Percentiles rank a stretch among this genome's conserved stretches.
Conservation (phyloP, 2,888 invertebrate genomes). For the Matsumyia berberina region DNA sequence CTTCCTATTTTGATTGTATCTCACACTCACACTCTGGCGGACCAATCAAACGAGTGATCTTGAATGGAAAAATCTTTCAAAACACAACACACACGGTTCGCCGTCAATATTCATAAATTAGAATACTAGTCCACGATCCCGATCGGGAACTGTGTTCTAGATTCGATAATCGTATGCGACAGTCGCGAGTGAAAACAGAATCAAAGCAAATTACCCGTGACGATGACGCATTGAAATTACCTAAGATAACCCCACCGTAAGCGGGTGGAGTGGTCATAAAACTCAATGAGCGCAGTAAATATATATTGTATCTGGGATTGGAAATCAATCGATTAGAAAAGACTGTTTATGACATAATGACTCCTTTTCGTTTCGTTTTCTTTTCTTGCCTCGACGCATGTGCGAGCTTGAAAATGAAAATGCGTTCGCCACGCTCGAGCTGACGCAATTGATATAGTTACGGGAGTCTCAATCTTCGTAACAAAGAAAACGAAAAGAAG, state of each 20-base stretch:
- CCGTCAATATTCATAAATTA: conserved; percentile 52
- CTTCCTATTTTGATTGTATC: conserved; percentile 20
- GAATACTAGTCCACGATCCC: conserved; percentile 28
- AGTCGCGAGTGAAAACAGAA: conserved; percentile 5
- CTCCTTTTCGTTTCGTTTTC: conserved; percentile 5
- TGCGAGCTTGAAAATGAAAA: conserved; percentile 52
- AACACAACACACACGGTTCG: conserved; percentile 10
- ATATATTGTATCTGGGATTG: conserved; percentile 28
- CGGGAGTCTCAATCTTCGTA: conserved; percentile 1
- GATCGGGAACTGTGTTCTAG: conserved; percentile 45
- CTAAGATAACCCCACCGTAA: neutral
- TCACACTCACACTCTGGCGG: neutral
- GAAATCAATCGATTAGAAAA: conserved; percentile 55
- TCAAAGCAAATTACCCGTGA: conserved; percentile 27
- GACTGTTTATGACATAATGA: conserved; percentile 53
- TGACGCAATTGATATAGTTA: conserved; percentile 33
- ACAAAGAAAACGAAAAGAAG: conserved; percentile 36
- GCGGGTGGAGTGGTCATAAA: neutral
- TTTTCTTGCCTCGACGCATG: conserved; percentile 24
- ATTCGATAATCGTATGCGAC: conserved; percentile 38
- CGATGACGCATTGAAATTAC: conserved; percentile 38
- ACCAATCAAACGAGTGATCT: conserved; percentile 28
- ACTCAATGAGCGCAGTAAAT: neutral
- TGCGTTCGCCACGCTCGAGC: conserved; percentile 18
- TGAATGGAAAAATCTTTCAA: conserved; percentile 50